Evolutionary conservation across 2,888 invertebrate species (phyloP), one percentile per base, ranked within the genome.

Genomic region (Escarpia spicata): DNA sequence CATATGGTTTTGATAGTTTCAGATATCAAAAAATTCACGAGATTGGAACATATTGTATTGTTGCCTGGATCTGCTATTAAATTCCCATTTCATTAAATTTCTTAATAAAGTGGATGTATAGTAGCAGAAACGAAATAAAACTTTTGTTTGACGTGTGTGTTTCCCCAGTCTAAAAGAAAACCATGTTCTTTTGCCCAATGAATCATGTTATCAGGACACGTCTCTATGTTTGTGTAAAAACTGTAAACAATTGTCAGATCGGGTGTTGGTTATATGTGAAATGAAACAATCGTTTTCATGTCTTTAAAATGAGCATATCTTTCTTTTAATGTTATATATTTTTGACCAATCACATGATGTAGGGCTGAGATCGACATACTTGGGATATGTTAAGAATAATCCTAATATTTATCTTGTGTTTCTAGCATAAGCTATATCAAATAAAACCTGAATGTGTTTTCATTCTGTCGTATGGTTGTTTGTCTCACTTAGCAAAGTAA

Each of bases 361-460:
- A 75, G 6, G 75, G 6, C 75, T 26, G 75, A n/a, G 75, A n/a
- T 75, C 10, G 75, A 75, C 75, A 26, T 15, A 75, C 6, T 75
- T 75, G 75, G 19, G n/a, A 75, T 75, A 52, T 75, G 75, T 75
- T 75, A 75, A 26, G n/a, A 6, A 26, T 75, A 26, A 6, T 75
- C 75, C 75, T 75, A 19, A 26, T 75, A 75, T 75, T 75, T 75
- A 75, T 75, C n/a, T 19, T 75, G 2, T 26, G 19, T 75, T 75
- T 75, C 19, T 26, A 75, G 26, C 26, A 26, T 75, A 75, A 75
- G 19, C n/a, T 75, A 26, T 75, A 75, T 75, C 75, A 75, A 75
- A 75, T 75, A 75, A 75, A 75, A 75, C 75, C n/a, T 75, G 75
- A 75, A n/a, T 75, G 75, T 75, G 75, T 75, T 75, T 75, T 15